A percentile compares a stretch with the other conserved stretches of the same genome.
phyloP scores from a whole-genome alignment of 2,113 vertebrate genomes.

The Podocnemis expansa region DNA sequence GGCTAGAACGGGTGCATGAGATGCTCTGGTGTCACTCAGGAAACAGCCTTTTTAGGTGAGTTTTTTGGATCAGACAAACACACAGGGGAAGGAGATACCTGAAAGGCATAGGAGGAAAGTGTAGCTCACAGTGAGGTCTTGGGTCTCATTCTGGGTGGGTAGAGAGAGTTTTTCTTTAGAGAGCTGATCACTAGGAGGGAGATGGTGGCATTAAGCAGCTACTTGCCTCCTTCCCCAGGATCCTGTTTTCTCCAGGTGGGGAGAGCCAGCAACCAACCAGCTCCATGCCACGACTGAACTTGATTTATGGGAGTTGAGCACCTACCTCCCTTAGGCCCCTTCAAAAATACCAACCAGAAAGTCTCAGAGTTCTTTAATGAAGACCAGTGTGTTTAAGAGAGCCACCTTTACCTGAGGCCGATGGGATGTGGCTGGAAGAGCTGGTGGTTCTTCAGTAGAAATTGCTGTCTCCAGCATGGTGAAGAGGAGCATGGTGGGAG shows the following conservation, averaged over 20 bases:
- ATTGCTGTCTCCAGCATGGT: conserved; percentile 79
- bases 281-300: not conserved
- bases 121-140: not conserved
- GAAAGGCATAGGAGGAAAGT: not conserved
- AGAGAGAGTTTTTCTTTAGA: not conserved
- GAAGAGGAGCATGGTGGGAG: conserved; percentile 56
- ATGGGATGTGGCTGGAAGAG: conserved; percentile 83
- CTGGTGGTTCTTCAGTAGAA: conserved; percentile 85
- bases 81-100: not conserved
- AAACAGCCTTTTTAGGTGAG: not conserved
- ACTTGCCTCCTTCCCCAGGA: not conserved
- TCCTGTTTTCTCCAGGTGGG: not conserved
- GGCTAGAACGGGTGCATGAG: not conserved
- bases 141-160: not conserved
- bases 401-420: conserved; percentile 83
- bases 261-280: not conserved
- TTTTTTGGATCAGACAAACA: not conserved
- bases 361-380: not conserved
- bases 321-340: not conserved
- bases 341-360: not conserved
- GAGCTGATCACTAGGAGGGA: not conserved
- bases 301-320: not conserved
- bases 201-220: not conserved
- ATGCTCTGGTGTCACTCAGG: not conserved
- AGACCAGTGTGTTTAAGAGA: not conserved